Evolutionary conservation across 2,888 invertebrate genomes (phyloP), one percentile per base, ranked within the genome.

Genomic region (Homarus gammarus): DNA sequence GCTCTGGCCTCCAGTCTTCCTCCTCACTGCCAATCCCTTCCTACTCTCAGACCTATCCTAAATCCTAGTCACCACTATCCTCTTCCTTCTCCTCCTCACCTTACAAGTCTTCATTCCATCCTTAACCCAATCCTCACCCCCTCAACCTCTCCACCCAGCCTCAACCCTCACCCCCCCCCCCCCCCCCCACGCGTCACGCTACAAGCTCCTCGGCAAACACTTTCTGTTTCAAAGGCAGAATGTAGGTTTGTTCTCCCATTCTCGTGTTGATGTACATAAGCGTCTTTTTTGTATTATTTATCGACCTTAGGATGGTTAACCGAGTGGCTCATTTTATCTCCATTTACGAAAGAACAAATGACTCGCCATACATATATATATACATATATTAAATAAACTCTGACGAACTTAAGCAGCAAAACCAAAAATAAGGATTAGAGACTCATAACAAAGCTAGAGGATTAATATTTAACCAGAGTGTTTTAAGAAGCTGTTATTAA

Each of bases 191-290:
- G 33, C 51, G 73, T 77, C 84, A 44, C 84, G 77, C 56, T 33
- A 27, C 84, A 61, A 77, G 64, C 77, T 44, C 64, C 44, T 40
- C 77, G 75, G 77, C 40, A 44, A 64, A 40, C 40, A 72, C 77
- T 64, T 70, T 86, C 70, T 36, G 86, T 79, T 86, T 36, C 56
- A 75, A 33, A 44, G 56, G 31, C 56, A 44, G 64, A 31, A 61
- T 64, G 82, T 70, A 82, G 70, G 49, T 44, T 56, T 82, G 70
- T 27, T 36, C 79, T 77, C 70, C 64, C 64, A 79, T 64, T 86
- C 78, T 70, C 51, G 31, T 61, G 86, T 86, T 79, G 64, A 44
- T 78, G 86, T 86, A 86, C n/a, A 86, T 86, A 86, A 70, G 44
- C 44, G 49, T 77, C n/a, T n/a, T n/a, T n/a, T 86, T 84, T 84